These are phyloP conservation scores for Phoxinus dragarum DNA, from an alignment of 2,797 vertebrate species.

Conservation along the genomic window DNA sequence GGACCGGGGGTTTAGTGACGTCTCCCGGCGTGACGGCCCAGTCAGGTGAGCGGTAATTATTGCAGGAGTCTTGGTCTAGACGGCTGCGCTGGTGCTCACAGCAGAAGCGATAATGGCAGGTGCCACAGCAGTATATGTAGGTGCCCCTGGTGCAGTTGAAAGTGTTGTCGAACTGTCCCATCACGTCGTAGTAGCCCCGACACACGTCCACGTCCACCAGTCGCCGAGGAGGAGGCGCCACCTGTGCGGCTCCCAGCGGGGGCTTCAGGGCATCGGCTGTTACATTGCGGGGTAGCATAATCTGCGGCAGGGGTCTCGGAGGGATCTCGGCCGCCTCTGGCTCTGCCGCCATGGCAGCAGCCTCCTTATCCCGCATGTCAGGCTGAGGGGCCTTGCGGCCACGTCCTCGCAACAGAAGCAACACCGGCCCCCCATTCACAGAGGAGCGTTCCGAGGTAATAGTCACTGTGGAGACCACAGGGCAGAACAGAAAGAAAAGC, in stretches of 20 bases:
- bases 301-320: constrained; percentile 82
- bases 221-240: constrained; percentile 75
- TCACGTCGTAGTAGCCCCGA: constrained; percentile 90
- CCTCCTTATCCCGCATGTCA: constrained; percentile 55
- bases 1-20: constrained; percentile 70
- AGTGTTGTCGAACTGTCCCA: constrained; percentile 90
- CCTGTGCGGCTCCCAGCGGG: constrained; percentile 77
- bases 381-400: constrained; percentile 60
- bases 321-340: constrained; percentile 73
- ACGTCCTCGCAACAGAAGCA: constrained; percentile 61
- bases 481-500: constrained; percentile 67
- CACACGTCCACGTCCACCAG: constrained; percentile 85
- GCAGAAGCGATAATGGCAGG: constrained; percentile 94
- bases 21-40: constrained; percentile 83
- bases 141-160: constrained; percentile 91
- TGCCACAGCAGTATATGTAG: constrained; percentile 93
- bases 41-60: constrained; percentile 84
- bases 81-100: constrained; percentile 87
- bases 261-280: constrained; percentile 77
- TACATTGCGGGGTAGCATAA: constrained; percentile 80
- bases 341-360: constrained; percentile 62
- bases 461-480: constrained; percentile 69
- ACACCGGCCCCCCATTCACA: constrained; percentile 51
- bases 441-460: constrained; percentile 62
- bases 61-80: constrained; percentile 87